Percentiles rank a stretch among this genome's conserved stretches.
Conservation (phyloP, 2,888 invertebrate genomes). For the Neuroscelio doddi region DNA sequence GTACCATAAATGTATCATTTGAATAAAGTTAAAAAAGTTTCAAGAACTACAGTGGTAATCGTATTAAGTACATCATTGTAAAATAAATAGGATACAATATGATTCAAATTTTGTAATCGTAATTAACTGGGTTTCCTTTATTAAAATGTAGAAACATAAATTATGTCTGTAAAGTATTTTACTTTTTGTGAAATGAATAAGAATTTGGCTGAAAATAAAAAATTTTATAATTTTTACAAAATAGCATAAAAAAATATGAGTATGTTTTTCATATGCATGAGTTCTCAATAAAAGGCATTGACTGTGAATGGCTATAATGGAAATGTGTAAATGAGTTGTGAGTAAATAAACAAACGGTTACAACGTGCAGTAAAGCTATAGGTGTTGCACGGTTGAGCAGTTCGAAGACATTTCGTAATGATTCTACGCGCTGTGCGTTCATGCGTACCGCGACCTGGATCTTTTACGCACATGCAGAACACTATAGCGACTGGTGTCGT, state of each 20-base stretch:
- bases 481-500: slow-evolving; percentile 36
- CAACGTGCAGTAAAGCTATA: slow-evolving; percentile 23
- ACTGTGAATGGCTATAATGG: slow-evolving; percentile 40
- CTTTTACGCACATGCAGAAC: slow-evolving; percentile 57
- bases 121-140: too few species aligned
- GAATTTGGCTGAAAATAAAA: too few species aligned
- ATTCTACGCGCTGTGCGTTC: slow-evolving; percentile 65
- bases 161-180: too few species aligned
- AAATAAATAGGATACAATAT: too few species aligned
- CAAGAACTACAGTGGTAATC: too few species aligned
- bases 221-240: too few species aligned
- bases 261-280: slow-evolving; percentile 42
- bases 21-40: too few species aligned
- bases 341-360: slow-evolving; percentile 44
- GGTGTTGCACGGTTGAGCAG: slow-evolving; percentile 44
- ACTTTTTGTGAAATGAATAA: too few species aligned
- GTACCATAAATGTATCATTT: too few species aligned
- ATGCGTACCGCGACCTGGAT: slow-evolving; percentile 69
- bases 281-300: slow-evolving; percentile 19
- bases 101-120: too few species aligned
- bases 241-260: slow-evolving; percentile 13
- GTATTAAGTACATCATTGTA: too few species aligned
- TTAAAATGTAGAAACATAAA: too few species aligned
- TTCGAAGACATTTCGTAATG: slow-evolving; percentile 66
- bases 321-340: slow-evolving; percentile 45